Conservation (phyloP, 2,888 invertebrate species). For the Leptinotarsa haldemani region DNA sequence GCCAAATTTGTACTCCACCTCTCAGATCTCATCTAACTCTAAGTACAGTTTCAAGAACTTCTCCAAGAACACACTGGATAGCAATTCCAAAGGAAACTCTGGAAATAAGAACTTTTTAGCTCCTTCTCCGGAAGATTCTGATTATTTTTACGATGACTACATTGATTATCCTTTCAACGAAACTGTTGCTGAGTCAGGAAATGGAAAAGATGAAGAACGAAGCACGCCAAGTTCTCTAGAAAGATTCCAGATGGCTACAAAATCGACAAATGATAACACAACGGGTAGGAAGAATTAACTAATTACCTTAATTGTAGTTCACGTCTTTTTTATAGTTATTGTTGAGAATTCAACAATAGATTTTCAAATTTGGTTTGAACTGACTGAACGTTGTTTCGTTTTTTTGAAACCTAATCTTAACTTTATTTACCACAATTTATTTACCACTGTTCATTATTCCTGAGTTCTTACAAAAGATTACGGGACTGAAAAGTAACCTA, state of each 20-base stretch:
- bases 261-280: slow-evolving; percentile 47
- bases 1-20: slow-evolving; percentile 68
- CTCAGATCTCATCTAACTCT: slow-evolving; percentile 66
- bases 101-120: slow-evolving; percentile 66
- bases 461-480: too few species aligned
- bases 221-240: slow-evolving; percentile 35
- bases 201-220: slow-evolving; percentile 32
- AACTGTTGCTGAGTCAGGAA: slow-evolving; percentile 61
- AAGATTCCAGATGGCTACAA: slow-evolving; percentile 40
- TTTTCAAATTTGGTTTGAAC: too few species aligned
- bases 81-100: slow-evolving; percentile 52
- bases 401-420: too few species aligned
- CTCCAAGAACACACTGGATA: slow-evolving; percentile 58
- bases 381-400: too few species aligned
- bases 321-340: too few species aligned
- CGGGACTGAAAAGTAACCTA: too few species aligned
- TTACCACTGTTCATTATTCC: too few species aligned
- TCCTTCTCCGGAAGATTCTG: slow-evolving; percentile 80
- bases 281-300: slow-evolving; percentile 40
- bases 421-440: too few species aligned
- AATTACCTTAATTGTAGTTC: too few species aligned
- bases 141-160: slow-evolving; percentile 87
- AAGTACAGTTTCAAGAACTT: slow-evolving; percentile 19
- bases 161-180: slow-evolving; percentile 81
- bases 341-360: too few species aligned